These are phyloP conservation scores for Callospermophilus lateralis DNA, from an alignment of 2,113 vertebrate species.

Conservation along the genomic window DNA sequence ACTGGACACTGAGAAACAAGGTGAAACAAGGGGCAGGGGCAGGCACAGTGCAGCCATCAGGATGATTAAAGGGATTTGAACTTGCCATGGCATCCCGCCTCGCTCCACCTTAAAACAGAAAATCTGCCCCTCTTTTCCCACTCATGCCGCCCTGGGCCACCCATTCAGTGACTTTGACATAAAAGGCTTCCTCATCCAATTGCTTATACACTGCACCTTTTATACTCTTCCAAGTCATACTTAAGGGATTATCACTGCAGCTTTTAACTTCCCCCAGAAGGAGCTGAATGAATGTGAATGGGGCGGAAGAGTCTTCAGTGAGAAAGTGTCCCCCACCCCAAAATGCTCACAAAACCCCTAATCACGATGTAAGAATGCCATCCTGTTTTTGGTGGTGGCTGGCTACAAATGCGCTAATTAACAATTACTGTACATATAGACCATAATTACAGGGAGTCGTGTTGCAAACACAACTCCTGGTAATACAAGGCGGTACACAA, in stretches of 20 bases:
- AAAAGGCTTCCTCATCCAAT: constrained; percentile 79
- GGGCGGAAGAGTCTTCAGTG: constrained; percentile 82
- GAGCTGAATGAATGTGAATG: constrained; percentile 77
- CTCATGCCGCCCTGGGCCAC: background rate
- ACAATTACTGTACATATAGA: constrained; percentile 68
- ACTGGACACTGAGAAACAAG: constrained; percentile 40
- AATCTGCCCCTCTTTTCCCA: constrained; percentile 7
- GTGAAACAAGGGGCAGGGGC: constrained; percentile 64
- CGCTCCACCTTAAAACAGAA: background rate
- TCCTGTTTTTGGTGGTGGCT: constrained; percentile 72
- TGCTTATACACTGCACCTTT: constrained; percentile 82
- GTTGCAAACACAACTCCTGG: background rate
- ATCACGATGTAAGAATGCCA: constrained; percentile 75
- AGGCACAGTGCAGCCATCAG: background rate
- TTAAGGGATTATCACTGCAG: constrained; percentile 79
- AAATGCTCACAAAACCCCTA: constrained; percentile 81
- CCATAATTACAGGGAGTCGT: background rate
- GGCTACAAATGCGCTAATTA: constrained; percentile 59
- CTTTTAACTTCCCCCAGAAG: constrained; percentile 79
- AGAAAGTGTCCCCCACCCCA: constrained; percentile 69
- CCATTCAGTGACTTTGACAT: constrained; percentile 77
- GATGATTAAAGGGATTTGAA: background rate
- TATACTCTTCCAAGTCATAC: constrained; percentile 77
- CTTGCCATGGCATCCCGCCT: background rate
- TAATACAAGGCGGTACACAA: background rate